Conservation (phyloP, 1,140 invertebrate species). For the Nylanderia fulva region DNA sequence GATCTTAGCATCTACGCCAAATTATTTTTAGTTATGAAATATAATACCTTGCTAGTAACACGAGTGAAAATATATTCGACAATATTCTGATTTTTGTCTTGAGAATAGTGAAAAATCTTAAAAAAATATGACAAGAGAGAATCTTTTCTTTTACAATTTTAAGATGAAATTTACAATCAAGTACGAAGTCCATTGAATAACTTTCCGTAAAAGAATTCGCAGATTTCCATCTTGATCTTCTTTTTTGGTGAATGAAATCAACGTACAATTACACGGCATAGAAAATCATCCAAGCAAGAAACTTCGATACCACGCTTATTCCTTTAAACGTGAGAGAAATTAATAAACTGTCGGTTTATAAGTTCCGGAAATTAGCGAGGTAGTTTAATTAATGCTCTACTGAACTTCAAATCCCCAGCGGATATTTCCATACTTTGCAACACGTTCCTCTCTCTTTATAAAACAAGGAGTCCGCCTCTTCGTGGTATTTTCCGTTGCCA, state of each 20-base stretch:
- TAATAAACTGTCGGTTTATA: slow-evolving; percentile 61
- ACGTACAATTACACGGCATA: slow-evolving; percentile 47
- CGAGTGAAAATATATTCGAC: not conserved
- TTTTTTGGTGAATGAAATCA: slow-evolving; percentile 34
- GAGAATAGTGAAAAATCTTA: not conserved
- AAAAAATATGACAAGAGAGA: not conserved
- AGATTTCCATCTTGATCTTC: slow-evolving; percentile 12
- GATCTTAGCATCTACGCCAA: not conserved
- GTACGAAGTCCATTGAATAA: slow-evolving; percentile 1
- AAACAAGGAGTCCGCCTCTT: not conserved
- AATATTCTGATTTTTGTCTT: not conserved
- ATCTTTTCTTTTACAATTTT: not conserved
- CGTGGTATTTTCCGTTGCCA: slow-evolving; percentile 31
- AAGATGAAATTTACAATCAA: slow-evolving; percentile 41
- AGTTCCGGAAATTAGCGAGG: slow-evolving; percentile 58
- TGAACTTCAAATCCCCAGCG: slow-evolving; percentile 59
- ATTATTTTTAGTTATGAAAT: slow-evolving; percentile 12
- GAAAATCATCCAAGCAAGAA: slow-evolving; percentile 31
- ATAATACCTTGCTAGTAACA: not conserved
- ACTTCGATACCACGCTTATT: slow-evolving; percentile 60
- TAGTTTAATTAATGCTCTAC: slow-evolving; percentile 59
- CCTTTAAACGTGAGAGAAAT: slow-evolving; percentile 55
- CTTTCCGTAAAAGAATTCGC: slow-evolving; percentile 38
- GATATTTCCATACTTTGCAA: slow-evolving; percentile 57
- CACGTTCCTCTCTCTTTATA: slow-evolving; percentile 13